Conservation (phyloP, 2,888 invertebrate genomes). For the Neuroscelio doddi region DNA sequence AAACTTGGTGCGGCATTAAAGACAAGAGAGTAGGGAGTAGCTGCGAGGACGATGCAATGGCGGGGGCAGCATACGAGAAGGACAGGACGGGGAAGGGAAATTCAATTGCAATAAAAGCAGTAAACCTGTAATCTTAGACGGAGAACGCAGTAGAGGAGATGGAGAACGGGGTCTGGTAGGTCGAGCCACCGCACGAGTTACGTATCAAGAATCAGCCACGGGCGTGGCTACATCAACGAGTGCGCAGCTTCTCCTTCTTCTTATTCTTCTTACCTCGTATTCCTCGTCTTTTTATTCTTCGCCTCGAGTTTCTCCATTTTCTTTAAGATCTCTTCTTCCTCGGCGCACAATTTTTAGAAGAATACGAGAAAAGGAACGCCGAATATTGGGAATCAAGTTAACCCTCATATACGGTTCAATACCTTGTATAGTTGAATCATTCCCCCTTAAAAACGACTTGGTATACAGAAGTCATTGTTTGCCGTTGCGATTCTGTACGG, state of each 20-base stretch:
- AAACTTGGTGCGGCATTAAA: conserved; percentile 4
- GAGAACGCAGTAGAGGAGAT: conserved; percentile 48
- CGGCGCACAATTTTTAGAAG: not conserved
- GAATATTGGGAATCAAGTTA: conserved; percentile 14
- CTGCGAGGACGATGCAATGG: conserved; percentile 16
- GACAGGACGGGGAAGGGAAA: conserved; percentile 48
- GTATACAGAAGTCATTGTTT: not conserved
- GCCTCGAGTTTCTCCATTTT: conserved; percentile 30
- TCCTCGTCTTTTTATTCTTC: conserved; percentile 27
- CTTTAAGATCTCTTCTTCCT: not conserved
- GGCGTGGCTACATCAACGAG: conserved; percentile 70
- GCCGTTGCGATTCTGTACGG: not conserved
- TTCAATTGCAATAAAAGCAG: conserved; percentile 71
- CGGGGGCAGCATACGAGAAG: conserved; percentile 44
- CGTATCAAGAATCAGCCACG: conserved; percentile 72
- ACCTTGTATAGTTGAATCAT: not conserved
- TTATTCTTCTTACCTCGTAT: conserved; percentile 38
- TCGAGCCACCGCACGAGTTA: conserved; percentile 72
- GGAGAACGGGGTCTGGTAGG: conserved; percentile 66
- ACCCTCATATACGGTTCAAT: conserved; percentile 8
- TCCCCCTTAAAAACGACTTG: too few species aligned
- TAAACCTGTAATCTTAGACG: conserved; percentile 65
- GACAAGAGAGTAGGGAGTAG: conserved; percentile 11
- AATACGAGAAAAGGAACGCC: conserved; percentile 4
- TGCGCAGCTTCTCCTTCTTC: conserved; percentile 59